Evolutionary conservation across 1,140 invertebrate species (phyloP).

Genomic region (Dendrolimus kikuchii): DNA sequence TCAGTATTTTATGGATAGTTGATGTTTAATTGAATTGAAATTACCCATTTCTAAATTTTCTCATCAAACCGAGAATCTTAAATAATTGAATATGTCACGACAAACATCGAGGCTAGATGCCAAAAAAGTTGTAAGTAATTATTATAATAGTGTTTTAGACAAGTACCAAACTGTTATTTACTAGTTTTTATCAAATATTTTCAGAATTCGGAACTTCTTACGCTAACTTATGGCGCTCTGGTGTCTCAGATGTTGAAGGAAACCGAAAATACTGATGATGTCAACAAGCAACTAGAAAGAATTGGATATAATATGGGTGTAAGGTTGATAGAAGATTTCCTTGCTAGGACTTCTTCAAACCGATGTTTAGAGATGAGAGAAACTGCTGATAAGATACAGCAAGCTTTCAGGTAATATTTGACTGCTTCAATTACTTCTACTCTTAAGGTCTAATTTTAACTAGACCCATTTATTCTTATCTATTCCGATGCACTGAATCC

Average conservation of each 20-base stretch:
- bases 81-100: slow-evolving; percentile 42
- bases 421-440: too few relatives aligned
- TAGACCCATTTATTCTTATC: too few relatives aligned
- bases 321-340: slow-evolving; percentile 96
- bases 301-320: slow-evolving; percentile 99
- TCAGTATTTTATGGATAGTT: too few relatives aligned
- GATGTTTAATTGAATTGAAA: too few relatives aligned
- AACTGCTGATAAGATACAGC: slow-evolving; percentile 96
- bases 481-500: too few relatives aligned
- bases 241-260: slow-evolving; percentile 98
- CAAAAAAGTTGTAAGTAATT: slow-evolving; percentile 66
- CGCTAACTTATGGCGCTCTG: slow-evolving; percentile 97
- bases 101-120: slow-evolving; percentile 65
- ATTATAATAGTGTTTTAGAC: not conserved
- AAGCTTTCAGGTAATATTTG: slow-evolving; percentile 66
- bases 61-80: not conserved
- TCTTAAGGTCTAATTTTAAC: too few relatives aligned
- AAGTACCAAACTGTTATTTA: not conserved
- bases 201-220: slow-evolving; percentile 97
- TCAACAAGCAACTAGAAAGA: slow-evolving; percentile 93
- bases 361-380: slow-evolving; percentile 97
- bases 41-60: not conserved
- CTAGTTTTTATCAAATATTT: slow-evolving; percentile 37
- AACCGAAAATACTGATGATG: slow-evolving; percentile 97
- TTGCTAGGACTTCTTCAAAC: slow-evolving; percentile 91